phyloP scores from a whole-genome alignment of 1,140 invertebrate genomes.

The Reticulitermes speratus region DNA sequence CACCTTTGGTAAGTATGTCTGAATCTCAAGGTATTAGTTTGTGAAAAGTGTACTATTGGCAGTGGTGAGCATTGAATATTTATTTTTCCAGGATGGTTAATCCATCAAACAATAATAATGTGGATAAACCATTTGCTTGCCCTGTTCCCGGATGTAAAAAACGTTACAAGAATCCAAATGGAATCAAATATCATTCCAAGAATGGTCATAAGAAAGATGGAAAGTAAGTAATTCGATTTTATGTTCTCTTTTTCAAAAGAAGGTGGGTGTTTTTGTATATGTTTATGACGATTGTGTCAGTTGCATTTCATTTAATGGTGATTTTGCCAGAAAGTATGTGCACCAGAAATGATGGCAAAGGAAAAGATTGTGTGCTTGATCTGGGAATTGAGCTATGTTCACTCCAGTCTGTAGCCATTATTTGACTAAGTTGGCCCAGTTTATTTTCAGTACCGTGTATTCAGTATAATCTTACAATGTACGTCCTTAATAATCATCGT shows the following conservation, averaged over 20 bases:
- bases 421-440: no score
- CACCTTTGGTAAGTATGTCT: background rate
- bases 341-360: no score
- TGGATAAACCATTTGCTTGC: slow-evolving; percentile 76
- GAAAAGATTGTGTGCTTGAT: no score
- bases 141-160: slow-evolving; percentile 83
- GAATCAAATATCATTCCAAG: slow-evolving; percentile 83
- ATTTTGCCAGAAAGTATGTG: no score
- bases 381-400: no score
- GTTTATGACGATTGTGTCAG: no score
- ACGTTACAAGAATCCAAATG: slow-evolving; percentile 84
- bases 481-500: no score
- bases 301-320: no score
- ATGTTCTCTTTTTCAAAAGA: slow-evolving; percentile 20
- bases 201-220: slow-evolving; percentile 81
- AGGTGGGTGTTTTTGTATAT: no score
- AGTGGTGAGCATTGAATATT: background rate
- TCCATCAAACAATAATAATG: slow-evolving; percentile 35
- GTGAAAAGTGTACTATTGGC: background rate
- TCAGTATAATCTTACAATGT: no score
- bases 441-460: no score
- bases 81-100: slow-evolving; percentile 21
- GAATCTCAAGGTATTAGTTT: background rate
- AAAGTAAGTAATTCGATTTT: slow-evolving; percentile 57
- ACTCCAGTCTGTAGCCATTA: no score